These are phyloP conservation scores for Chionoecetes opilio DNA, from an alignment of 1,140 invertebrate genomes.

Conservation along the genomic window DNA sequence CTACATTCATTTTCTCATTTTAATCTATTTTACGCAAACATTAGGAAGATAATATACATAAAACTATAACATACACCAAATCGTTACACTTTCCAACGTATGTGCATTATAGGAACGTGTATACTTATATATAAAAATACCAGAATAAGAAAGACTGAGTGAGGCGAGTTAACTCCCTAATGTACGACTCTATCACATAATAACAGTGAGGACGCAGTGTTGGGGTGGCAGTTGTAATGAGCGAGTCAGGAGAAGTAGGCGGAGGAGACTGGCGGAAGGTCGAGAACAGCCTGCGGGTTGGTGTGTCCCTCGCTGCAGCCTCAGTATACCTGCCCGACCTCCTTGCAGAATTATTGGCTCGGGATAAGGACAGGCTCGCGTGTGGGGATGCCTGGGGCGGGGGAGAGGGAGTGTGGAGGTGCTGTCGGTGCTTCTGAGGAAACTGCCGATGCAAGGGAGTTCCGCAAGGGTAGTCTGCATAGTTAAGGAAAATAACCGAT, in stretches of 20 bases:
- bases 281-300: slow-evolving; percentile 58
- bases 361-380: slow-evolving; percentile 63
- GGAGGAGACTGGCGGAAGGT: slow-evolving; percentile 57
- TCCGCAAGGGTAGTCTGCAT: slow-evolving; percentile 3
- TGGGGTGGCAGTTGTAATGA: slow-evolving; percentile 44
- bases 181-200: slow-evolving; percentile 49
- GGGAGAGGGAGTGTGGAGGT: not conserved
- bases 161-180: not conserved
- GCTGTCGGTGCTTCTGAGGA: not conserved
- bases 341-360: slow-evolving; percentile 58
- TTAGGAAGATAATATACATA: too few species aligned
- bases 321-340: slow-evolving; percentile 60
- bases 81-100: not conserved
- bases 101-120: not conserved
- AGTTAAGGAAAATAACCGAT: not conserved
- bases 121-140: not conserved
- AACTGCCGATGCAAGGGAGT: not conserved
- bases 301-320: slow-evolving; percentile 55
- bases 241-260: slow-evolving; percentile 54
- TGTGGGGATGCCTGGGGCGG: slow-evolving; percentile 49
- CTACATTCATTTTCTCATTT: too few species aligned
- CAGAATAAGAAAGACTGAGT: not conserved
- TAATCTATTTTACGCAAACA: too few species aligned
- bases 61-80: too few species aligned
- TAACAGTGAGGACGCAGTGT: slow-evolving; percentile 35